Conservation (phyloP, 2,113 vertebrate species). For the Chionodraco myersi region DNA sequence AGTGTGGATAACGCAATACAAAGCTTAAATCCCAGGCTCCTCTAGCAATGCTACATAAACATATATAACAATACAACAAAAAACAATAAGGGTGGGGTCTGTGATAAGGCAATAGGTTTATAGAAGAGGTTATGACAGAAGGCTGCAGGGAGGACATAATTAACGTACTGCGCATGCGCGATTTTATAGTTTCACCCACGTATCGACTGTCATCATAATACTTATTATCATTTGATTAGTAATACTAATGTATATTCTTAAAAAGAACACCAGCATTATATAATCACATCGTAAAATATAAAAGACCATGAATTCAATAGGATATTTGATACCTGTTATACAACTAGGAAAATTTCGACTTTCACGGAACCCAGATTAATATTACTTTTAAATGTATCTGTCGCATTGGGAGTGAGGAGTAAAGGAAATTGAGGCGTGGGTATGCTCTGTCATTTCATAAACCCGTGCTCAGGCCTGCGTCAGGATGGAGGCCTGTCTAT, state of each 20-base stretch:
- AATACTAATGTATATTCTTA: constrained; percentile 3
- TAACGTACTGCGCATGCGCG: constrained; percentile 58
- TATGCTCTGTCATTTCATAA: constrained; percentile 44
- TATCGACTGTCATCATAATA: constrained; percentile 27
- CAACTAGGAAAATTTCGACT: constrained; percentile 31
- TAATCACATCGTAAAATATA: not conserved
- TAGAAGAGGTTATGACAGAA: constrained; percentile 24
- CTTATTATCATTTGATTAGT: constrained; percentile 2
- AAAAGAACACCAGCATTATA: not conserved
- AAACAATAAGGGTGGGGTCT: no score
- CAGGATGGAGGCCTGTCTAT: constrained; percentile 73
- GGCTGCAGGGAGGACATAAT: constrained; percentile 44
- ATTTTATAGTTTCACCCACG: constrained; percentile 9
- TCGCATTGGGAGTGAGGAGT: constrained; percentile 38
- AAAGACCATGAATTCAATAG: not conserved
- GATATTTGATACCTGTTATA: not conserved
- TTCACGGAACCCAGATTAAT: not conserved
- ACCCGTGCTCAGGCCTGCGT: constrained; percentile 67
- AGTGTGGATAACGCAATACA: no score
- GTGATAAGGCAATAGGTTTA: not conserved
- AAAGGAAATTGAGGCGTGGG: not conserved
- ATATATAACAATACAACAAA: no score
- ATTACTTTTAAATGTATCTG: not conserved
- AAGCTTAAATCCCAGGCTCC: no score
- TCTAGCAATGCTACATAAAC: no score